Conservation (phyloP, 1,140 invertebrate species). For the Epicauta chinensis region DNA sequence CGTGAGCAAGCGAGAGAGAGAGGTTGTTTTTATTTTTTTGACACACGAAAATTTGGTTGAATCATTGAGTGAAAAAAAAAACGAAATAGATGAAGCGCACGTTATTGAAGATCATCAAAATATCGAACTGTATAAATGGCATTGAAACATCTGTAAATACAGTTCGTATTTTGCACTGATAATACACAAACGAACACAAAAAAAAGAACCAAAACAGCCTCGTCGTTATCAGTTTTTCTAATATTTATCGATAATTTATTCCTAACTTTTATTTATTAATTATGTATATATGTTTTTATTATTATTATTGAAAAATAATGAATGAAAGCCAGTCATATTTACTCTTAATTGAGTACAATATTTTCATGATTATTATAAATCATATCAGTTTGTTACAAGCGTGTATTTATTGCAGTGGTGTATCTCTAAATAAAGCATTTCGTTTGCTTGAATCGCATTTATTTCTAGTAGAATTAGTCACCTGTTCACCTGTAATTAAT, state of each 20-base stretch:
- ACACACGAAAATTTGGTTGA: no score
- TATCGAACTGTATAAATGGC: no score
- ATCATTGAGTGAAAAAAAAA: not conserved
- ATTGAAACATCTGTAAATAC: no score
- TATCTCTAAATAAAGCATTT: constrained; percentile 46
- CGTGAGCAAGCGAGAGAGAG: no score
- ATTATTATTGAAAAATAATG: constrained; percentile 27
- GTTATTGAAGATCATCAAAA: no score
- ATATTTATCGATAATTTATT: constrained; percentile 20
- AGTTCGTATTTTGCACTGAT: no score
- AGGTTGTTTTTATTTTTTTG: no score
- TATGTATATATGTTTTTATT: constrained; percentile 35
- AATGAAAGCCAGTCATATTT: not conserved
- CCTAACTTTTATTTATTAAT: constrained; percentile 26
- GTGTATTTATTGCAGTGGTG: constrained; percentile 45
- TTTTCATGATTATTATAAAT: constrained; percentile 40
- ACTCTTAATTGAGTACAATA: constrained; percentile 40
- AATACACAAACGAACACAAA: no score
- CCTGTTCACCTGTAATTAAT: not conserved
- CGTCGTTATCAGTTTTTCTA: constrained; percentile 7
- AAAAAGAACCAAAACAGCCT: not conserved
- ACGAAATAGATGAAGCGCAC: not conserved
- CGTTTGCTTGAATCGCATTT: constrained; percentile 39
- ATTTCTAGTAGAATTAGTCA: not conserved
- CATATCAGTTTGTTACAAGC: constrained; percentile 46